Percentiles rank a stretch among this genome's conserved stretches.
phyloP scores from a whole-genome alignment of 2,797 vertebrate genomes.

The Urosaurus nigricauda region DNA sequence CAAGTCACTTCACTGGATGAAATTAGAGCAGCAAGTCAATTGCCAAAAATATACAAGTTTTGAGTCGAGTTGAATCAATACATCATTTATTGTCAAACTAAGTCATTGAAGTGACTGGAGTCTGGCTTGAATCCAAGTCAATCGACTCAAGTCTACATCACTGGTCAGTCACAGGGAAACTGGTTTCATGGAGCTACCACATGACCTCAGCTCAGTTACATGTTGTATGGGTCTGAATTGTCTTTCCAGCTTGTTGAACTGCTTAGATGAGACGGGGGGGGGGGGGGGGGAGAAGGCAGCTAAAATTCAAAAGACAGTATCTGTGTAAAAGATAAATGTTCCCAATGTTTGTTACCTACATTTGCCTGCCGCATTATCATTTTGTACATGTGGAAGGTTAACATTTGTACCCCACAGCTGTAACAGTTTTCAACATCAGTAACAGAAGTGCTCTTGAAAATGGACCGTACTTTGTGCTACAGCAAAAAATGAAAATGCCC shows the following conservation, averaged over 20 bases:
- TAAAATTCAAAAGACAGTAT: constrained; percentile 4
- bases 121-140: no score
- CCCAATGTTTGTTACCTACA: constrained; percentile 31
- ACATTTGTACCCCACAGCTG: constrained; percentile 2
- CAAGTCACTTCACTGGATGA: no score
- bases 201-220: background rate
- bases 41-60: no score
- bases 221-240: no score
- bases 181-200: background rate
- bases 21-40: no score
- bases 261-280: background rate
- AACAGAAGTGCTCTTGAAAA: constrained; percentile 7
- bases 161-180: background rate
- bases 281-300: background rate
- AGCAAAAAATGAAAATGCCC: background rate
- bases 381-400: background rate
- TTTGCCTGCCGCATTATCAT: background rate
- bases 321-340: constrained; percentile 42
- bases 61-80: no score
- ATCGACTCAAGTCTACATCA: no score
- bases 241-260: background rate
- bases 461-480: background rate
- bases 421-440: background rate
- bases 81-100: no score
- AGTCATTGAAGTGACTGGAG: no score